Conservation (phyloP, 2,888 invertebrate genomes). For the Drosophila parthenogenetica region DNA sequence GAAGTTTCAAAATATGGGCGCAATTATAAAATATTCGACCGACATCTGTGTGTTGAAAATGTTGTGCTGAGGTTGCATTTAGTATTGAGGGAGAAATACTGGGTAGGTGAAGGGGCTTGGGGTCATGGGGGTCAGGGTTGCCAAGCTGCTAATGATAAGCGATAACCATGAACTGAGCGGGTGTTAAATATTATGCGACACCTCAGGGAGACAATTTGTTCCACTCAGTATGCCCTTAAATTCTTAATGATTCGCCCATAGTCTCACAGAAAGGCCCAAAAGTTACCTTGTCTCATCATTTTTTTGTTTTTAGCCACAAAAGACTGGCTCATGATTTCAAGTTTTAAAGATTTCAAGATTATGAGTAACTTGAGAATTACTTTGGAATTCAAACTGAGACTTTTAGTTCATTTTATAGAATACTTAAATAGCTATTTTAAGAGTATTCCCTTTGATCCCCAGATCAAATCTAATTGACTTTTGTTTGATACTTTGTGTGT, state of each 20-base stretch:
- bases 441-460: background rate
- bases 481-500: background rate
- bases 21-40: slow-evolving; percentile 56
- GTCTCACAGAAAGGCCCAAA: background rate
- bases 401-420: background rate
- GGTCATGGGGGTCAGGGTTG: slow-evolving; percentile 15
- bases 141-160: slow-evolving; percentile 62
- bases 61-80: slow-evolving; percentile 7
- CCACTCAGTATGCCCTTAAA: slow-evolving; percentile 33
- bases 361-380: slow-evolving; percentile 6
- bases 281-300: slow-evolving; percentile 10
- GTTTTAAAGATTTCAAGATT: slow-evolving; percentile 8
- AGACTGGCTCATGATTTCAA: background rate
- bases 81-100: background rate
- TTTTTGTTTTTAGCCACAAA: background rate
- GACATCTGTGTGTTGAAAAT: slow-evolving; percentile 10
- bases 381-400: background rate
- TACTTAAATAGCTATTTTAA: background rate
- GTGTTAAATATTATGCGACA: slow-evolving; percentile 73
- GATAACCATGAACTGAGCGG: slow-evolving; percentile 61
- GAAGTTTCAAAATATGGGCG: slow-evolving; percentile 50
- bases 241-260: slow-evolving; percentile 35
- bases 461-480: background rate
- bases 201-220: slow-evolving; percentile 62
- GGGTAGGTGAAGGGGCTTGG: background rate